A percentile compares a stretch with the other conserved stretches of the same genome.
Conservation (phyloP, 2,797 vertebrate genomes). For the Lagodon rhomboides region DNA sequence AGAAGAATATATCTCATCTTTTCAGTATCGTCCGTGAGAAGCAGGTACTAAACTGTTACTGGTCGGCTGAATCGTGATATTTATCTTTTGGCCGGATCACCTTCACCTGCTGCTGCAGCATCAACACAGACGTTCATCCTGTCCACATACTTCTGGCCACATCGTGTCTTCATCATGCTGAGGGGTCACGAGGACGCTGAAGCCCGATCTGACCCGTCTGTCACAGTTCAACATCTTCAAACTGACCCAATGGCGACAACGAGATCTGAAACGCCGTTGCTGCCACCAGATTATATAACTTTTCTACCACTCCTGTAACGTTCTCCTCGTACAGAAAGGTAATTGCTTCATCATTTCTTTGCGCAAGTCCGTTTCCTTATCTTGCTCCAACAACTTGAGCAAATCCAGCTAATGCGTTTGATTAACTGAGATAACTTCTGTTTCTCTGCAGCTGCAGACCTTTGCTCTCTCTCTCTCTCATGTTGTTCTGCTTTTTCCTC, state of each 20-base stretch:
- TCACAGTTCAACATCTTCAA: not conserved
- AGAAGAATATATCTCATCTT: too few relatives aligned
- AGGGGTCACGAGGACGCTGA: not conserved
- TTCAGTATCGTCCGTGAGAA: too few relatives aligned
- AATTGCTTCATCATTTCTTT: not conserved
- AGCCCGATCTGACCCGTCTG: not conserved
- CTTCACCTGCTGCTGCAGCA: too few relatives aligned
- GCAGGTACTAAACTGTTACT: too few relatives aligned
- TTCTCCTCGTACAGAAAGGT: not conserved
- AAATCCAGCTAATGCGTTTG: constrained; percentile 9
- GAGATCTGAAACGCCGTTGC: too few relatives aligned
- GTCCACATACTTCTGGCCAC: not conserved
- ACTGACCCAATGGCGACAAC: not conserved
- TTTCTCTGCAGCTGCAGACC: not conserved
- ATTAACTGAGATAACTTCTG: not conserved
- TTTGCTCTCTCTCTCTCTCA: constrained; percentile 11
- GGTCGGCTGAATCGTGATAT: too few relatives aligned
- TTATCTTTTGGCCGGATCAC: too few relatives aligned
- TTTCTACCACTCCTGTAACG: not conserved
- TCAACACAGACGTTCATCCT: too few relatives aligned
- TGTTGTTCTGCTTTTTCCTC: not conserved
- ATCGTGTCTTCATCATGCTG: not conserved
- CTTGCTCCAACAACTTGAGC: constrained; percentile 20
- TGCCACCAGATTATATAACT: too few relatives aligned
- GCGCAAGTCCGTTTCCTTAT: constrained; percentile 4